phyloP scores from a whole-genome alignment of 1,140 invertebrate genomes.

The Parapsyche elsis region DNA sequence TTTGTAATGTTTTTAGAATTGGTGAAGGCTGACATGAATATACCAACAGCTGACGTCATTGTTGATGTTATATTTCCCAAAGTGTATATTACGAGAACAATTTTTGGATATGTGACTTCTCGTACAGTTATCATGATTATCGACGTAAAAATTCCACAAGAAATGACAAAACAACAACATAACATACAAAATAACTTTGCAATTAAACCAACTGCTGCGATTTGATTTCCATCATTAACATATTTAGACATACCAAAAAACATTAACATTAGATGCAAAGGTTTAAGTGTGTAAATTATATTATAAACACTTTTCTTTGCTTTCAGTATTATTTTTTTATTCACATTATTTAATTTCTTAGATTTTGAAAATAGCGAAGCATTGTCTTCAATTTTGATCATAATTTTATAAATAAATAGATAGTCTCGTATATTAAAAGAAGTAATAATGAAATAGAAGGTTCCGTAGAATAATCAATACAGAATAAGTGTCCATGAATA shows the following conservation, averaged over 20 bases:
- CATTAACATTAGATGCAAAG: background rate
- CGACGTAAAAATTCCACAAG: background rate
- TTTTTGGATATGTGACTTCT: background rate
- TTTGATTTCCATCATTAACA: background rate
- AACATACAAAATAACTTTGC: slow-evolving; percentile 19
- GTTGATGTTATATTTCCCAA: background rate
- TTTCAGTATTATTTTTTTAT: background rate
- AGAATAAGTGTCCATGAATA: background rate
- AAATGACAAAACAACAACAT: background rate
- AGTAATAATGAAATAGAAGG: background rate
- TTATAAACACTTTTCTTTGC: background rate
- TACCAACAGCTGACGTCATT: background rate
- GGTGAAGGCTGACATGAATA: slow-evolving; percentile 15
- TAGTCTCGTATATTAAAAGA: too few relatives aligned
- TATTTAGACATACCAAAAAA: slow-evolving; percentile 29
- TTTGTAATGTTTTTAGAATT: slow-evolving; percentile 26
- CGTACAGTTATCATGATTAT: background rate
- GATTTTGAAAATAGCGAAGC: background rate
- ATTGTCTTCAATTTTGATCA: background rate
- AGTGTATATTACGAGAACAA: slow-evolving; percentile 19
- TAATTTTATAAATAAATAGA: background rate
- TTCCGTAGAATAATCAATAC: background rate
- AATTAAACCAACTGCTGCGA: background rate
- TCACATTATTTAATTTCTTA: background rate
- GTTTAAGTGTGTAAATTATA: background rate